Conservation (phyloP, 64 coral and sea anemone genomes). For the Montipora foliosa region DNA sequence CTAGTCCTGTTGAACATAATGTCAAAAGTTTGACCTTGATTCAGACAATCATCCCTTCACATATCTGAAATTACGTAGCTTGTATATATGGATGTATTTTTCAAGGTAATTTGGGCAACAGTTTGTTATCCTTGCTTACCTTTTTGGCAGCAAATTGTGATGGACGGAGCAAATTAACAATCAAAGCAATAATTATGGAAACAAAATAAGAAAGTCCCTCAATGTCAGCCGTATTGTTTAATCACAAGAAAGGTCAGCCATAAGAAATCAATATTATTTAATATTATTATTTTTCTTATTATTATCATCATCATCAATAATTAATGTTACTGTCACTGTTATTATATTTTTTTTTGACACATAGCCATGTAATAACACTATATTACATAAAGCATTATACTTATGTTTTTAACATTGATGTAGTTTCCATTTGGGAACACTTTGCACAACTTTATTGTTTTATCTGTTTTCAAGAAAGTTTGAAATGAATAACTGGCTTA, state of each 20-base stretch:
- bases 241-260: constrained; percentile 30
- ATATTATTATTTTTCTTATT: no score
- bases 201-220: neutral
- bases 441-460: constrained; percentile 12
- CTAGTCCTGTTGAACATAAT: no score
- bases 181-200: neutral
- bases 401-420: constrained; percentile 56
- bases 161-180: no score
- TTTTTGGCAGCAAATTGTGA: no score
- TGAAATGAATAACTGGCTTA: constrained; percentile 37
- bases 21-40: no score
- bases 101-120: no score
- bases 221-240: neutral
- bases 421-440: constrained; percentile 41
- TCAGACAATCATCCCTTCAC: no score
- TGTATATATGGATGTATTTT: no score
- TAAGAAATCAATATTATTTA: no score
- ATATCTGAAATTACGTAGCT: no score
- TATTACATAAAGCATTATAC: constrained; percentile 29
- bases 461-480: constrained; percentile 9
- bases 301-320: no score
- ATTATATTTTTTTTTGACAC: neutral
- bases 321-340: no score
- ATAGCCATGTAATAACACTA: constrained; percentile 17
- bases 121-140: neutral